Conservation (phyloP, 1,140 invertebrate species). For the Pogonomyrmex californicus region DNA sequence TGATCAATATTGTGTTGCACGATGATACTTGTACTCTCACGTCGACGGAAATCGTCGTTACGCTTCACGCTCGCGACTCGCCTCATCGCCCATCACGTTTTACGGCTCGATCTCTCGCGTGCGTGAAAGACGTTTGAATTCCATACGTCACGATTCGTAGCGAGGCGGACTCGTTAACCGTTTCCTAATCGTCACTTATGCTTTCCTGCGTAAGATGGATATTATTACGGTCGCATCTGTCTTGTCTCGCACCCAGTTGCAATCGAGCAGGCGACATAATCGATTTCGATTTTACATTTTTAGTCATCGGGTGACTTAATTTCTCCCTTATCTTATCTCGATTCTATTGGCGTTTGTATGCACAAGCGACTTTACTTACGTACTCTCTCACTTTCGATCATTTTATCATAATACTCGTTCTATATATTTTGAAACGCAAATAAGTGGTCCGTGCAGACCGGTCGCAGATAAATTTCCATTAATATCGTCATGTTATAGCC, state of each 20-base stretch:
- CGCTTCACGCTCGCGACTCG: constrained; percentile 25
- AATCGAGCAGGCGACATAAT: background rate
- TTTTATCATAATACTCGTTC: background rate
- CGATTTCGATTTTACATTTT: background rate
- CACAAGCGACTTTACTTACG: background rate
- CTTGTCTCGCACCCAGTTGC: background rate
- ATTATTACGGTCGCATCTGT: background rate
- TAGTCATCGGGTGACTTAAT: background rate
- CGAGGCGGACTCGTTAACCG: constrained; percentile 11
- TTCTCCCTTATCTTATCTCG: background rate
- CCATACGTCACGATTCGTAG: constrained; percentile 10
- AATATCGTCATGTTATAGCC: constrained; percentile 3
- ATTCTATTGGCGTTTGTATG: background rate
- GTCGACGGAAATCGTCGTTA: constrained; percentile 37
- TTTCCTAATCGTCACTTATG: constrained; percentile 14
- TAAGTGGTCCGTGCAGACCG: background rate
- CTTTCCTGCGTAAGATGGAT: constrained; percentile 8
- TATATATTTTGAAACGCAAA: background rate
- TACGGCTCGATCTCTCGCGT: background rate
- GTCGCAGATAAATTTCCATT: background rate
- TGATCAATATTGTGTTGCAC: constrained; percentile 8
- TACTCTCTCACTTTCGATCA: background rate
- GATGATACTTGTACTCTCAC: constrained; percentile 18
- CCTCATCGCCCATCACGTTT: constrained; percentile 33
- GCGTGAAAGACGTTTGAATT: constrained; percentile 37